Percentiles rank a stretch among this genome's conserved stretches.
Evolutionary conservation across 2,113 vertebrate species (phyloP).

Genomic region (Catagonus wagneri): DNA sequence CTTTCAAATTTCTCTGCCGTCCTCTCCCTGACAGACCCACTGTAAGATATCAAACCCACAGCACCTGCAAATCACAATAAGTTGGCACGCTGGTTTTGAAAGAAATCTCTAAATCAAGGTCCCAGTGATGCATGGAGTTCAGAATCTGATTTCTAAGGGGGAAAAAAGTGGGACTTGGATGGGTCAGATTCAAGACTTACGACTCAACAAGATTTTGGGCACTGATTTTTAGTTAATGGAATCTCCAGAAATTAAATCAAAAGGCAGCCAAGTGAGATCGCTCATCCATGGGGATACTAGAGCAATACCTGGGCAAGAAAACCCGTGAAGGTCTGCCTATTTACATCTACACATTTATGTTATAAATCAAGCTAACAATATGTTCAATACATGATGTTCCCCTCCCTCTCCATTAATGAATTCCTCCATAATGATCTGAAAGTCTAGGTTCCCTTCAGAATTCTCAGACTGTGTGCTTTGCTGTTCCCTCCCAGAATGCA

Average conservation of each 20-base stretch:
- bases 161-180: neutral
- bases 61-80: neutral
- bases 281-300: too few species aligned
- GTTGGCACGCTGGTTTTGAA: neutral
- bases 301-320: fast-evolving
- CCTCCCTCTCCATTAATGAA: neutral
- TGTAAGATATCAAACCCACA: neutral
- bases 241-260: neutral
- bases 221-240: neutral
- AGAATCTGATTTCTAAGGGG: neutral
- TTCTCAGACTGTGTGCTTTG: neutral
- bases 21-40: neutral
- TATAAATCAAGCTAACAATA: neutral
- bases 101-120: neutral
- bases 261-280: neutral
- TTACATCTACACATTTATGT: neutral
- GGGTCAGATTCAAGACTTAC: neutral
- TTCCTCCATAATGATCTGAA: neutral
- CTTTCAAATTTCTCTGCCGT: neutral
- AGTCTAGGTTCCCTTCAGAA: neutral
- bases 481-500: neutral
- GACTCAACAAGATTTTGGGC: neutral
- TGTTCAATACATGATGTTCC: neutral
- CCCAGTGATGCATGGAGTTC: neutral
- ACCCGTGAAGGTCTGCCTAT: neutral